A percentile compares a stretch with the other conserved stretches of the same genome.
phyloP scores from a whole-genome alignment of 2,888 invertebrate genomes.

The Mesochorus sp. region DNA sequence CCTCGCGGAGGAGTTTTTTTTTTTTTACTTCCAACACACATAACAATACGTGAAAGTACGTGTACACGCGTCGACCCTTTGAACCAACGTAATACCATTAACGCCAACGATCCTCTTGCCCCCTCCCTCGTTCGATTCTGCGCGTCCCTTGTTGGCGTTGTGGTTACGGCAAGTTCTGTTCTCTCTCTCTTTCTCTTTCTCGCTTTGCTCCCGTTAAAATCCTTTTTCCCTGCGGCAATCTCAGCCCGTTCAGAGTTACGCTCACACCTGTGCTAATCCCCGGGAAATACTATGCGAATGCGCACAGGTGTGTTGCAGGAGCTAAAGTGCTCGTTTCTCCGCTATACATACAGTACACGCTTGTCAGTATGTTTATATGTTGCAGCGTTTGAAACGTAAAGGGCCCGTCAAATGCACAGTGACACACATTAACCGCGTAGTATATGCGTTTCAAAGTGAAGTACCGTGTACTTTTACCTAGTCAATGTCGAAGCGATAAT shows the following conservation, averaged over 20 bases:
- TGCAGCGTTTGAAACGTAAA: too few species aligned
- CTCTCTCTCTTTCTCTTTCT: conserved; percentile 56
- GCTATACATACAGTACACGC: too few species aligned
- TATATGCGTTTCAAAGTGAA: conserved; percentile 2
- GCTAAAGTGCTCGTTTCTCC: conserved; percentile 4
- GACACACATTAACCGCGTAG: neutral
- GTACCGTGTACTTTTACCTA: neutral
- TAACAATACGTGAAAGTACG: neutral
- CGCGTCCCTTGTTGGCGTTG: conserved; percentile 24
- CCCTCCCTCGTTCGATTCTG: neutral
- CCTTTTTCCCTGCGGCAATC: conserved; percentile 13
- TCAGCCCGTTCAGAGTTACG: conserved; percentile 4
- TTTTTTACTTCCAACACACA: too few species aligned
- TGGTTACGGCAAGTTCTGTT: conserved; percentile 49
- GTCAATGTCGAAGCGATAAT: conserved; percentile 17
- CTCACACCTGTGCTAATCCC: conserved; percentile 3
- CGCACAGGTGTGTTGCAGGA: conserved; percentile 8
- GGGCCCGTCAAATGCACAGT: conserved; percentile 33
- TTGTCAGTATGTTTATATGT: too few species aligned
- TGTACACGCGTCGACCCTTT: conserved; percentile 17
- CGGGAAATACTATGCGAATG: conserved; percentile 8
- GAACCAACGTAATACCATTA: conserved; percentile 54
- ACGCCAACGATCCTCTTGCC: conserved; percentile 32
- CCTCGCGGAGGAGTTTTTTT: too few species aligned
- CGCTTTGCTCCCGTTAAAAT: conserved; percentile 16